These are phyloP conservation scores for Oncopodura yosiiana DNA, from an alignment of 1,140 invertebrate genomes.

Conservation along the genomic window DNA sequence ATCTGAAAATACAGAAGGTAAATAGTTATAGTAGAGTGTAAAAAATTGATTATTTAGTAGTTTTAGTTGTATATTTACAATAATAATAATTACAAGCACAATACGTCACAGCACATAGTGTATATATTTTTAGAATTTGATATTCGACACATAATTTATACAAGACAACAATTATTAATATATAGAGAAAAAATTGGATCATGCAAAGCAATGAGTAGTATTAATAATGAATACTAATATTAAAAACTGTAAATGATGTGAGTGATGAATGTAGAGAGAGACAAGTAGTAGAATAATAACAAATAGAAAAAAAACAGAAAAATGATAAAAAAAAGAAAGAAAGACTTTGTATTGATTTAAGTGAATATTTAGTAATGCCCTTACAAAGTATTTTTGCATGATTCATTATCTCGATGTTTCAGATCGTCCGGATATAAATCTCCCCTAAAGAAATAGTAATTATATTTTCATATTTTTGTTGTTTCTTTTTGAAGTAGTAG, in stretches of 20 bases:
- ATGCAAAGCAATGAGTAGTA: too few relatives aligned
- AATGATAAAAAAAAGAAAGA: not conserved
- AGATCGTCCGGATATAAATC: slow-evolving; percentile 30
- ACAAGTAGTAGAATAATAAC: too few relatives aligned
- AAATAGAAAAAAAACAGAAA: not conserved
- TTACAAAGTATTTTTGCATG: slow-evolving; percentile 29
- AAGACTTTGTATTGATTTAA: not conserved
- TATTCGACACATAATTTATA: not conserved
- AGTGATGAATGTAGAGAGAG: too few relatives aligned
- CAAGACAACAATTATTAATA: not conserved
- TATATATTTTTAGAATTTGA: not conserved
- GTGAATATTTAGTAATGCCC: not conserved
- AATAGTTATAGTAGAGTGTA: not conserved
- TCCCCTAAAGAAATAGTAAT: slow-evolving; percentile 27
- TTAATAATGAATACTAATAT: too few relatives aligned
- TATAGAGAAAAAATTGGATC: too few relatives aligned
- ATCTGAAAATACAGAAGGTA: slow-evolving; percentile 11
- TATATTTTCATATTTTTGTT: too few relatives aligned
- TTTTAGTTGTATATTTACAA: too few relatives aligned
- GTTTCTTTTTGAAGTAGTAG: too few relatives aligned
- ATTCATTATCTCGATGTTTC: slow-evolving; percentile 27
- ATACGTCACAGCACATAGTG: not conserved
- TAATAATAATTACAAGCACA: not conserved
- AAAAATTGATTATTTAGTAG: too few relatives aligned
- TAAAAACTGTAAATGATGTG: too few relatives aligned